phyloP scores from a whole-genome alignment of 2,888 invertebrate species.

The Catocala fraxini region DNA sequence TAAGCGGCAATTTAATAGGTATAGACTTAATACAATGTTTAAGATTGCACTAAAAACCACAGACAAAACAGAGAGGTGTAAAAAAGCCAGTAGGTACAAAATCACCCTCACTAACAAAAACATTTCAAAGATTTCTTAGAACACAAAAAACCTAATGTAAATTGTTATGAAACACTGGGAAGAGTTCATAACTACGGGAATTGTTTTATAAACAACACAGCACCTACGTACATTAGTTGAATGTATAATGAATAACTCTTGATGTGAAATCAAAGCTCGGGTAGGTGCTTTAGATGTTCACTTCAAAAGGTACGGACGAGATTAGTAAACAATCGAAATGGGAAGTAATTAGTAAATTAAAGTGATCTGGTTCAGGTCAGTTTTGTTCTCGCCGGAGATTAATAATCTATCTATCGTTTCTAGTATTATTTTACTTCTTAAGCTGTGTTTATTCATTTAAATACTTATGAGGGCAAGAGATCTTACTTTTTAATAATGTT shows the following conservation, averaged over 20 bases:
- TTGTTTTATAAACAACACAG: slow-evolving; percentile 63
- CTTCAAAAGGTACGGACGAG: slow-evolving; percentile 10
- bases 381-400: too few relatives aligned
- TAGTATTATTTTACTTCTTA: too few relatives aligned
- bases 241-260: slow-evolving; percentile 26
- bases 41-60: too few relatives aligned
- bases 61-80: too few relatives aligned
- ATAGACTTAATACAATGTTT: too few relatives aligned
- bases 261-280: slow-evolving; percentile 26
- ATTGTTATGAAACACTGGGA: slow-evolving; percentile 72
- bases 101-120: slow-evolving; percentile 10
- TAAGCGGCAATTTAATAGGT: too few relatives aligned
- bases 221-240: slow-evolving; percentile 24
- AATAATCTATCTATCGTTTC: too few relatives aligned
- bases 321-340: slow-evolving; percentile 20
- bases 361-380: background rate
- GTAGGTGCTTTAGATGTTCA: slow-evolving; percentile 12
- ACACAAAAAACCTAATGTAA: slow-evolving; percentile 49
- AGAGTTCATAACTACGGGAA: slow-evolving; percentile 66
- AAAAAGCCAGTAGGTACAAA: slow-evolving; percentile 4
- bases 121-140: slow-evolving; percentile 53
- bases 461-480: too few relatives aligned
- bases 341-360: slow-evolving; percentile 15
- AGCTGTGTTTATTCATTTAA: too few relatives aligned
- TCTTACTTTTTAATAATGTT: too few relatives aligned